Evolutionary conservation across 2,888 invertebrate species (phyloP).

Genomic region (Chelonus formosanus): DNA sequence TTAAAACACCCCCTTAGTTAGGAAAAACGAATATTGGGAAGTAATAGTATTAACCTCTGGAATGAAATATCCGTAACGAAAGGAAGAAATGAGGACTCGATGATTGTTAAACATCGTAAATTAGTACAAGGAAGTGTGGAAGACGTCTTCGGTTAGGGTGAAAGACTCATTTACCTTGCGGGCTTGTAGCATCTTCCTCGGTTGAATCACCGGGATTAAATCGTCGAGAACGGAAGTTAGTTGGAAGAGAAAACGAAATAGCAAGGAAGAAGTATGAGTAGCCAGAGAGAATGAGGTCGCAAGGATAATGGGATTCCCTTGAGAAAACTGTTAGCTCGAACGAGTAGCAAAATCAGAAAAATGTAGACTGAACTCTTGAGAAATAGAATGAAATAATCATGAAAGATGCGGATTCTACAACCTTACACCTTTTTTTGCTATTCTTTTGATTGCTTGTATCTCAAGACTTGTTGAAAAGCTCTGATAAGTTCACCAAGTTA

Average conservation of each 20-base stretch:
- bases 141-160: constrained; percentile 5
- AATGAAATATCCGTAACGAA: constrained; percentile 1
- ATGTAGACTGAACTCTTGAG: constrained; percentile 8
- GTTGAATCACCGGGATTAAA: constrained; percentile 34
- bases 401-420: constrained; percentile 10
- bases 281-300: constrained; percentile 12
- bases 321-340: constrained; percentile 18
- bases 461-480: too few relatives aligned
- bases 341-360: constrained; percentile 21
- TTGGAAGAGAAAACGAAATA: constrained; percentile 11
- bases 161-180: constrained; percentile 7
- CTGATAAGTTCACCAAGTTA: too few relatives aligned
- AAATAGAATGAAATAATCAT: constrained; percentile 18
- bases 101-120: constrained; percentile 18
- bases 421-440: not conserved
- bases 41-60: too few relatives aligned
- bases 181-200: constrained; percentile 13
- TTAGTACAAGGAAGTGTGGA: constrained; percentile 27
- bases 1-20: too few relatives aligned
- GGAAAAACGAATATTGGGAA: too few relatives aligned
- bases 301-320: constrained; percentile 31
- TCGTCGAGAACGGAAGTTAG: constrained; percentile 31
- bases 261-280: not conserved
- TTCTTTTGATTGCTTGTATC: not conserved
- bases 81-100: constrained; percentile 20